phyloP scores from a whole-genome alignment of 2,113 vertebrate genomes.

The Illadopsis cleaveri region DNA sequence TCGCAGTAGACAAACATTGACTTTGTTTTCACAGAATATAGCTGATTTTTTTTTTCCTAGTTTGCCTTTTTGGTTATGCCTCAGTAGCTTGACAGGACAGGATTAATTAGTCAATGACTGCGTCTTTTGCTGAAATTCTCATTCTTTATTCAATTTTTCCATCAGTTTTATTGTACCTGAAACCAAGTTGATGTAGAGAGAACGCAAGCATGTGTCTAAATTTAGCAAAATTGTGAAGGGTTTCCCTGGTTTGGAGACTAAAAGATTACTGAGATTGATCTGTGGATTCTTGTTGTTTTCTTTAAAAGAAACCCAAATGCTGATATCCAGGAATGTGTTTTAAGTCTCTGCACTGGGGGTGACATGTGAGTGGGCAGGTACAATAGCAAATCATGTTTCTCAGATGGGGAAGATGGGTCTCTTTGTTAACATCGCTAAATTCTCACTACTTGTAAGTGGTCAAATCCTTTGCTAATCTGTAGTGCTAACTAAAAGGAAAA shows the following conservation, averaged over 20 bases:
- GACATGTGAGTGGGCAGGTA: background rate
- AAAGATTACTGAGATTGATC: background rate
- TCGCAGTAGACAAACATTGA: constrained; percentile 54
- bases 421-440: background rate
- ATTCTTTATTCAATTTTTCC: background rate
- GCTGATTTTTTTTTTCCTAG: background rate
- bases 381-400: fast-evolving
- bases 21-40: constrained; percentile 34
- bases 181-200: background rate
- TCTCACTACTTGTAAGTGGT: background rate
- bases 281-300: background rate
- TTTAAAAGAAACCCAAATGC: background rate
- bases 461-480: background rate
- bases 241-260: background rate
- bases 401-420: background rate
- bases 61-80: constrained; percentile 12
- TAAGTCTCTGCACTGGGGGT: background rate
- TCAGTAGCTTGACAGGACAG: background rate
- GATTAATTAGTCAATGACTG: background rate
- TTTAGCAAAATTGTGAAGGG: background rate
- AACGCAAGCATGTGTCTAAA: background rate
- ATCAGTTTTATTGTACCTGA: background rate
- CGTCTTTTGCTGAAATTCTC: background rate
- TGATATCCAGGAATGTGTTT: background rate
- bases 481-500: background rate